Conservation (phyloP, 2,113 vertebrate genomes). For the Phylloscopus trochilus region DNA sequence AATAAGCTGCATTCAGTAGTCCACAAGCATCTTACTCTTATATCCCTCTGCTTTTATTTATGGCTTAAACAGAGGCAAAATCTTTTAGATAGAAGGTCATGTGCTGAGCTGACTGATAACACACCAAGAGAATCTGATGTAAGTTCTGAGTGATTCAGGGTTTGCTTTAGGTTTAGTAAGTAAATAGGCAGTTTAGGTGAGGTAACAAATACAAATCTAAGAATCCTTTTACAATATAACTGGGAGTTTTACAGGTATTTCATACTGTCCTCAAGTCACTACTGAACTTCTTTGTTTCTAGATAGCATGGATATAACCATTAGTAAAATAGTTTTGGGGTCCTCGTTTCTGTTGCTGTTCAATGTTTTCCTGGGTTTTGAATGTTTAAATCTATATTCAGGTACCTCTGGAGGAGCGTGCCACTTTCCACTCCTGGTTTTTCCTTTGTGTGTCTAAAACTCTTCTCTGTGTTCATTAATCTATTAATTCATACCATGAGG, state of each 20-base stretch:
- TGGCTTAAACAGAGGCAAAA: background rate
- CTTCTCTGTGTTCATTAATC: background rate
- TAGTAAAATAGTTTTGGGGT: background rate
- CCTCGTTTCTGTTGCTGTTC: background rate
- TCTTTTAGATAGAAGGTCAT: background rate
- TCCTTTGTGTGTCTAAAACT: background rate
- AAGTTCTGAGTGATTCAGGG: background rate
- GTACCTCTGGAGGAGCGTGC: background rate
- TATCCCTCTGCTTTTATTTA: background rate
- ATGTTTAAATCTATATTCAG: background rate
- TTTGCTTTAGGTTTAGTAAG: background rate
- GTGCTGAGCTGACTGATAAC: background rate
- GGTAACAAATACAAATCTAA: background rate
- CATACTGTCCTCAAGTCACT: background rate
- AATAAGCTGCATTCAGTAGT: background rate
- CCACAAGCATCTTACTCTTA: background rate
- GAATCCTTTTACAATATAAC: too few relatives aligned
- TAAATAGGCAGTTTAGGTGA: background rate
- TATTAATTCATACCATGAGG: background rate
- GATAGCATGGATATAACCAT: background rate
- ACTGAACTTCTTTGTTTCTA: background rate
- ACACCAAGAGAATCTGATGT: too few relatives aligned
- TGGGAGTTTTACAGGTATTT: background rate
- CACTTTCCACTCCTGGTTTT: background rate
- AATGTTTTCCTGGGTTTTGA: background rate